Percentiles rank a stretch among this genome's conserved stretches.
phyloP scores from a whole-genome alignment of 2,797 vertebrate genomes.

The Taenioides sp. region DNA sequence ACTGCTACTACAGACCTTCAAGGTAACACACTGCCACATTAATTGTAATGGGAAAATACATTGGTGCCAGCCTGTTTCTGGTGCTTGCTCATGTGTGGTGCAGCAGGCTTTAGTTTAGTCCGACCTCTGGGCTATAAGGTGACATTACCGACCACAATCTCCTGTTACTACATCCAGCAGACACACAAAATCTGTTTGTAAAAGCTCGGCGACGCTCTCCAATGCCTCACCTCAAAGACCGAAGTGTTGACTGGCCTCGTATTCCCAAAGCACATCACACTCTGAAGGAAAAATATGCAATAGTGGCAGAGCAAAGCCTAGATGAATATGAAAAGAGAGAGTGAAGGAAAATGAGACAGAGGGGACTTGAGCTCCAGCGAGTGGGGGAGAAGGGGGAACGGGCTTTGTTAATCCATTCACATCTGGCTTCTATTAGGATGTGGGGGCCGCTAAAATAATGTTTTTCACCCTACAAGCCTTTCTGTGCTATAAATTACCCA shows the following conservation, averaged over 20 bases:
- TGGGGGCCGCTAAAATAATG: conserved; percentile 85
- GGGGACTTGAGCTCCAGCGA: conserved; percentile 39
- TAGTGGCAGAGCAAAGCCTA: conserved; percentile 37
- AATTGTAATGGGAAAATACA: conserved; percentile 29
- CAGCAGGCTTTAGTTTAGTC: conserved; percentile 33
- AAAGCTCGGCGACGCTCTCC: conserved; percentile 47
- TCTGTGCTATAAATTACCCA: conserved; percentile 85
- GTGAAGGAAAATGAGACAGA: conserved; percentile 59
- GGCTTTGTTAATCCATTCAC: conserved; percentile 81
- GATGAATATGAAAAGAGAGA: conserved; percentile 50
- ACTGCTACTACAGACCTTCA: neutral
- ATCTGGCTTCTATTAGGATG: conserved; percentile 84
- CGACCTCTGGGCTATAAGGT: conserved; percentile 48
- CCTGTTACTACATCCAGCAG: conserved; percentile 42
- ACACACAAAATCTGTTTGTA: conserved; percentile 56
- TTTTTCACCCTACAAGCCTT: conserved; percentile 86
- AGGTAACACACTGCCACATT: conserved; percentile 18
- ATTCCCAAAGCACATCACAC: conserved; percentile 65
- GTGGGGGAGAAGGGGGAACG: conserved; percentile 51
- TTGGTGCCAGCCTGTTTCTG: conserved; percentile 53
- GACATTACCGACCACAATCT: conserved; percentile 62
- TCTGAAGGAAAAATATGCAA: conserved; percentile 64
- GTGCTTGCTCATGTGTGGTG: conserved; percentile 49
- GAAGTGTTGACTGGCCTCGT: conserved; percentile 64
- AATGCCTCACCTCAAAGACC: conserved; percentile 64